Evolutionary conservation across 2,113 vertebrate genomes (phyloP).

Genomic region (Actenoides hombroni): DNA sequence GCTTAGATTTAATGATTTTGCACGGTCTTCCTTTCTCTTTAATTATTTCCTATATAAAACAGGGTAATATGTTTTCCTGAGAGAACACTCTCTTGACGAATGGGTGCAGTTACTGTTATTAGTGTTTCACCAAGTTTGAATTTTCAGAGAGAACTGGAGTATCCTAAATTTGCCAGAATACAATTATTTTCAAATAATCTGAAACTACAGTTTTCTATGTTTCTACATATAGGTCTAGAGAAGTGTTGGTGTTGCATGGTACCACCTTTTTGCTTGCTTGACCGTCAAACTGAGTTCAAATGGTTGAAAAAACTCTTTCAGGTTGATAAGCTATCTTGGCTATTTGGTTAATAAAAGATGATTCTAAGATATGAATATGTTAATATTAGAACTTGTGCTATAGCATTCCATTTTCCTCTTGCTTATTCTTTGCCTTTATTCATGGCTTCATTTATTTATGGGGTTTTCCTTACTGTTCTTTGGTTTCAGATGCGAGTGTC

Average conservation of each 20-base stretch:
- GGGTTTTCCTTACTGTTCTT: slow-evolving; percentile 71
- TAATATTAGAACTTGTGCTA: background rate
- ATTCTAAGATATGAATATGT: background rate
- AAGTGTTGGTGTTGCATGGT: background rate
- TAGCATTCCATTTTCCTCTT: background rate
- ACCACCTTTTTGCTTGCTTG: background rate
- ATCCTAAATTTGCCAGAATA: background rate
- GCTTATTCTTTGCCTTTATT: slow-evolving; percentile 15
- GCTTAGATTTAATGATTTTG: background rate
- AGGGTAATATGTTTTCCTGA: background rate
- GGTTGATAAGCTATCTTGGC: background rate
- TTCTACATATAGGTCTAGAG: background rate
- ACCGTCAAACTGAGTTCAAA: background rate
- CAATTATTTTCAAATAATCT: background rate
- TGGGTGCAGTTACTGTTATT: background rate
- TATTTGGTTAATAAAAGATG: background rate
- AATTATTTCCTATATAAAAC: background rate
- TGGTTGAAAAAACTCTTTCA: background rate
- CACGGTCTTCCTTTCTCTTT: background rate
- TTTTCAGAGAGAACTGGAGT: background rate
- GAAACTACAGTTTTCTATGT: background rate
- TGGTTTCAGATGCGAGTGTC: slow-evolving; percentile 89
- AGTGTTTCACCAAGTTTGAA: background rate
- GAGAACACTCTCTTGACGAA: background rate
- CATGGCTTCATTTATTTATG: slow-evolving; percentile 61